Base-by-base conservation (phyloP, 2,888 invertebrate species). In the Myathropa florea region DNA sequence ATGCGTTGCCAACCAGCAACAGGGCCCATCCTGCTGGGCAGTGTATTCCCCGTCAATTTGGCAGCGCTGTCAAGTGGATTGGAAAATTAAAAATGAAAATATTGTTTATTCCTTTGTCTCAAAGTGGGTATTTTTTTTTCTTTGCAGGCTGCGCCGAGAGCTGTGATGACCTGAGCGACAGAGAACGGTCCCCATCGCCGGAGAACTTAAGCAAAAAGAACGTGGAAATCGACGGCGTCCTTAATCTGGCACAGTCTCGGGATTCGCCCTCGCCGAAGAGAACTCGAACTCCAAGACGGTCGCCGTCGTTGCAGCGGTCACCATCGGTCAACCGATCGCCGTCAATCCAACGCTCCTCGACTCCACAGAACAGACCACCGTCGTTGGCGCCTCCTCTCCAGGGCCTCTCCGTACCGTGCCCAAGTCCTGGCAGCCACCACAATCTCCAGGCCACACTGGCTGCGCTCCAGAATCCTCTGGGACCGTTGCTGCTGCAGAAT, bases 11-110 rank as follows among this genome's bases (percentile, higher is more conserved):
- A 55, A 4, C 24, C 28, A 77, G 83, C 61, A 72, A 83, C 67
- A 70, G 67, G 39, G 77, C 55, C 33, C 18, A 7, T n/a, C 1
- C 46, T n/a, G 39, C 4, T 14, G 33, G 39, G 18, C 18, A 18
- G 28, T n/a, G 10, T 33, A 36, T 24, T 70, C 36, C 39, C 26
- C 70, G 60, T 26, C 71, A 65, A 71, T 71, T 71, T 46, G 59
- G 65, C 18, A 65, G 30, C 46, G 55, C 73, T 78, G 90, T 90
- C 90, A 92, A 92, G 87, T 91, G 91, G 88, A 84, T 92, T 90
- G 92, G 92, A 92, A 92, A 91, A 91, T 91, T 91, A 91, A 91
- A 91, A 92, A 92, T 89, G 89, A 89, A 90, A 90, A 90, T 89
- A 90, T 89, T 89, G 87, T 89, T 88, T 85, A 81, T 78, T 88